A percentile compares a stretch with the other conserved stretches of the same genome.
These are phyloP conservation scores for Xerus rutilus DNA, from an alignment of 2,797 vertebrate species.

Conservation along the genomic window DNA sequence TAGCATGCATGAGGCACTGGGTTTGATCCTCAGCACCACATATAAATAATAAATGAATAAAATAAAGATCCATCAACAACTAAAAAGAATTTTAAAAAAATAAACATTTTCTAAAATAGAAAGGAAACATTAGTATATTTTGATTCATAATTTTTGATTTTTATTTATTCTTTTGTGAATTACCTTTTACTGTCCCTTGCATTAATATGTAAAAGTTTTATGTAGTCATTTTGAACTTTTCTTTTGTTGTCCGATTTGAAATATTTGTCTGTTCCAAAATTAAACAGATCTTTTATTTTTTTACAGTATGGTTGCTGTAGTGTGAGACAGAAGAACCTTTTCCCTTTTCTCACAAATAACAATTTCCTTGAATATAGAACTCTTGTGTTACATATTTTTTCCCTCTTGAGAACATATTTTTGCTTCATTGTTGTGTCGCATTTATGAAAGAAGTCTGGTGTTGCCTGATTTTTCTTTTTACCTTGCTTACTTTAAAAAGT, in stretches of 20 bases:
- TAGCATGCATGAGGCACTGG: too few species aligned
- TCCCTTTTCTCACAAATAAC: not conserved
- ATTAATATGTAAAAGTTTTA: conserved; percentile 1
- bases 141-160: not conserved
- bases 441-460: conserved; percentile 11
- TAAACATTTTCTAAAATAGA: not conserved
- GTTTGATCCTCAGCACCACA: too few species aligned
- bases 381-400: not conserved
- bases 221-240: not conserved
- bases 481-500: not conserved
- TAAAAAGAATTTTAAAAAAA: not conserved
- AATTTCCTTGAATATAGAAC: not conserved
- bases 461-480: conserved; percentile 52
- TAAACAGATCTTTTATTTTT: conserved; percentile 30
- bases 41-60: too few species aligned
- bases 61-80: too few species aligned
- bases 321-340: not conserved
- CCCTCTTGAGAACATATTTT: not conserved
- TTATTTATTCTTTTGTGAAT: conserved; percentile 18
- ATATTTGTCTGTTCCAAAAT: conserved; percentile 7
- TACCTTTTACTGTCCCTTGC: not conserved
- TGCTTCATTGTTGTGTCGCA: not conserved
- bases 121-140: not conserved
- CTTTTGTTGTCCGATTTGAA: conserved; percentile 21
- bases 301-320: not conserved